These are phyloP conservation scores for Phalacrocorax aristotelis DNA, from an alignment of 2,113 vertebrate genomes.

Conservation along the genomic window DNA sequence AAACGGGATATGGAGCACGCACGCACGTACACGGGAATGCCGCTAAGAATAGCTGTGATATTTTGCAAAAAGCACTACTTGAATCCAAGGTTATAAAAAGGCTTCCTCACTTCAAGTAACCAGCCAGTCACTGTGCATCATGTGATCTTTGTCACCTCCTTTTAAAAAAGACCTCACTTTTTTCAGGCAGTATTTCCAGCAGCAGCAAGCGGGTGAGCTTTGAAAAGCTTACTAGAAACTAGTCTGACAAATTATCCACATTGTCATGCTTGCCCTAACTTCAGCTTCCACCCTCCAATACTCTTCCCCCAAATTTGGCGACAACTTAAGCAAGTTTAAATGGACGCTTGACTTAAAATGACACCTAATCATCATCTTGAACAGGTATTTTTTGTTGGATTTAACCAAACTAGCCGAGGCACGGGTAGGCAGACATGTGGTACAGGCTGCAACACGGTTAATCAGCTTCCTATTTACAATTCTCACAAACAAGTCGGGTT, in stretches of 20 bases:
- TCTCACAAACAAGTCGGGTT: background rate
- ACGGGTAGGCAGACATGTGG: background rate
- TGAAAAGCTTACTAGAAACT: background rate
- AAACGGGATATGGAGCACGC: background rate
- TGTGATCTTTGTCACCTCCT: slow-evolving; percentile 1
- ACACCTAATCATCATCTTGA: background rate
- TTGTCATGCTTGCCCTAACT: background rate
- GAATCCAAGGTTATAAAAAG: slow-evolving; percentile 46
- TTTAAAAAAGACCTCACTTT: background rate
- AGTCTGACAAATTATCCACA: background rate
- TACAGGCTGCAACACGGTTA: background rate
- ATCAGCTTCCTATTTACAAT: background rate
- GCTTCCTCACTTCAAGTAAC: slow-evolving; percentile 17
- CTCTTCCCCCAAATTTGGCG: background rate
- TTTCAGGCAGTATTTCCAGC: background rate
- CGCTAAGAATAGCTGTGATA: slow-evolving; percentile 51
- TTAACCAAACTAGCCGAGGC: background rate
- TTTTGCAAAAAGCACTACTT: slow-evolving; percentile 43
- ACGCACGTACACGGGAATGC: background rate
- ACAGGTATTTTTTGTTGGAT: background rate
- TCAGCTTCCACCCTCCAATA: background rate
- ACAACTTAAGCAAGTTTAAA: background rate
- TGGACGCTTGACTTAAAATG: background rate
- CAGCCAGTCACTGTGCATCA: background rate
- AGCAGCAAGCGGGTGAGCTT: background rate